Evolutionary conservation across 2,888 invertebrate species (phyloP).

Genomic region (Pseudoips prasinana): DNA sequence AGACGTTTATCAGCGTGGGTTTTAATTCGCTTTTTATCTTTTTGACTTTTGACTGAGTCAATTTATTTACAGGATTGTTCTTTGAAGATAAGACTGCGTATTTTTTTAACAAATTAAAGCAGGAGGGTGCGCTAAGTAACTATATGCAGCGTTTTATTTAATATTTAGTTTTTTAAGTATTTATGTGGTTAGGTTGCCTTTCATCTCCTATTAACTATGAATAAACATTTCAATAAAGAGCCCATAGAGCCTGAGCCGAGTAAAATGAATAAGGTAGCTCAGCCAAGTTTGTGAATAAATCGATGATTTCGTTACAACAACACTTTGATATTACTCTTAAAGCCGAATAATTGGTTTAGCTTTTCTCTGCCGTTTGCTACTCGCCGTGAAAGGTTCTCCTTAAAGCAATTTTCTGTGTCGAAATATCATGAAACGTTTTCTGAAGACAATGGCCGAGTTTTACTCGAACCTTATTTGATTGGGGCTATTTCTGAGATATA

Average conservation of each 20-base stretch:
- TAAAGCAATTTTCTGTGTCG: constrained; percentile 55
- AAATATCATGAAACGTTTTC: constrained; percentile 35
- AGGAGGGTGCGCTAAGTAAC: no score
- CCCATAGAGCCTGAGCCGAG: no score
- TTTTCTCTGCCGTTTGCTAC: constrained; percentile 49
- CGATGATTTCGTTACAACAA: constrained; percentile 22
- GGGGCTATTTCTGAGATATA: constrained; percentile 5
- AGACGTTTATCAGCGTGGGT: constrained; percentile 30
- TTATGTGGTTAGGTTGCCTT: no score
- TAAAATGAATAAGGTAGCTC: no score
- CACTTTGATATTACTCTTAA: constrained; percentile 32
- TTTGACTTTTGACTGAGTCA: constrained; percentile 19
- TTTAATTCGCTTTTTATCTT: constrained; percentile 29
- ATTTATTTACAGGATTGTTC: no score
- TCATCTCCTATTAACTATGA: no score
- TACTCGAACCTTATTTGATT: constrained; percentile 14
- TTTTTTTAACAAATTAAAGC: no score
- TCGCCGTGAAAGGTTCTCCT: constrained; percentile 55
- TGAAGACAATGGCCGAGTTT: constrained; percentile 20
- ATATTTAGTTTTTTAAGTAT: no score
- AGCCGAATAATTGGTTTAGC: constrained; percentile 56
- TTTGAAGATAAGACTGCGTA: no score
- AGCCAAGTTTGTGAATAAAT: constrained; percentile 11
- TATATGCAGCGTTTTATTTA: no score
- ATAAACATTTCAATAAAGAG: no score